Evolutionary conservation across 1,140 invertebrate species (phyloP), one percentile per base, ranked within the genome.

Genomic region (Bombus pascuorum): DNA sequence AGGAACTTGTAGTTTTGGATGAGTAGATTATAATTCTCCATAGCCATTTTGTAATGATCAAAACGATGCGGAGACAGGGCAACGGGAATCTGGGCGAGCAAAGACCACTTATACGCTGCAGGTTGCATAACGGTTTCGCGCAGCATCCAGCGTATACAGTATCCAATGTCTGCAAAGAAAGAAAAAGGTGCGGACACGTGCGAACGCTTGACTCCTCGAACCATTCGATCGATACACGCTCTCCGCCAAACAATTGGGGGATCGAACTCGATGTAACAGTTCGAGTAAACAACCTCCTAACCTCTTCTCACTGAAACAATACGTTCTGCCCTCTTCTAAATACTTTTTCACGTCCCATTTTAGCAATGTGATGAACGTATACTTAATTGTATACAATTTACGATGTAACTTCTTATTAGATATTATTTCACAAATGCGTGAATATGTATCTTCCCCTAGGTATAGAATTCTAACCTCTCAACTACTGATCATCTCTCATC

Each of bases 51-150:
- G 8, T 5, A 39, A 62, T 62, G 22, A 53, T 32, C 53, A 80
- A 65, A 85, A 86, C 80, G 81, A 84, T 74, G 76, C 85, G 85
- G 9, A 78, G 87, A 89, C 89, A 85, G 77, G 65, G 32, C 87
- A 90, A 90, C 87, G 89, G 87, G 87, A 90, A 89, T 85, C 85
- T 70, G 66, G 81, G 39, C 81, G 81, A 84, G 83, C 83, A 77
- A 89, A 88, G 87, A 89, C 87, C 88, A 87, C 66, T 87, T 81
- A 66, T 75, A 75, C 68, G 84, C 78, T 78, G 87, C 85, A 89
- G 89, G 89, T 90, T 90, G 89, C 89, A 90, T 90, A 90, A 90
- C 89, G 89, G 89, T 90, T 87, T 39, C 88, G 59, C 70, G 25
- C 89, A 90, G 88, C 88, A 87, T 90, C 89, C 89, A 90, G 3